These are phyloP conservation scores for Steatornis caripensis DNA, from an alignment of 2,113 vertebrate species.

Conservation along the genomic window DNA sequence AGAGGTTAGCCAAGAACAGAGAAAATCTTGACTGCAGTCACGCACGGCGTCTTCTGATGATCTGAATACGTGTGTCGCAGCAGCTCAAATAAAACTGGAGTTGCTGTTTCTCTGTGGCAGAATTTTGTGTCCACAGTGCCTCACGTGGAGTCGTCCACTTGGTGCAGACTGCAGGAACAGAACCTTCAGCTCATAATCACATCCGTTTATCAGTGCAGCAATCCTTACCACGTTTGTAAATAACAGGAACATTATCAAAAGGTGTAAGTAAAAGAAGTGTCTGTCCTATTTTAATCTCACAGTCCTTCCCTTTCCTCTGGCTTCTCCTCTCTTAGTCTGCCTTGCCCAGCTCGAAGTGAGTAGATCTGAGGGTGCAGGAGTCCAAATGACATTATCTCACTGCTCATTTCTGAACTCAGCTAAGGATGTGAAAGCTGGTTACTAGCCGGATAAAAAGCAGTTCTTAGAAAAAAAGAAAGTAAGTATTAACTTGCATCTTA, in stretches of 20 bases:
- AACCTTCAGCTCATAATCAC: background rate
- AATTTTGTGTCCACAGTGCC: background rate
- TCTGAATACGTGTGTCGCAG: background rate
- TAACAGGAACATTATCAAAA: background rate
- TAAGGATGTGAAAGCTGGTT: background rate
- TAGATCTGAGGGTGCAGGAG: background rate
- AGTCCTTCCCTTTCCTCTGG: background rate
- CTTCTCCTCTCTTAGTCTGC: background rate
- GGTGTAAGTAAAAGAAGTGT: background rate
- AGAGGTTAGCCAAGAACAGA: background rate
- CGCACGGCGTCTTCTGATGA: background rate
- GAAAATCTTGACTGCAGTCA: background rate
- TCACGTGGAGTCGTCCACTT: background rate
- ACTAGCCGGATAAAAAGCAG: background rate
- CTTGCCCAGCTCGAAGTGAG: background rate
- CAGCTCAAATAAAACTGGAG: background rate
- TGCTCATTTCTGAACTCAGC: background rate
- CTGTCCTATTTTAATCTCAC: background rate
- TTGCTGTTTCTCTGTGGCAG: background rate
- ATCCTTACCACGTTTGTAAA: background rate
- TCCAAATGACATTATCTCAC: background rate
- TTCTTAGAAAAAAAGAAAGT: background rate
- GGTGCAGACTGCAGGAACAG: background rate
- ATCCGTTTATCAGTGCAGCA: background rate
- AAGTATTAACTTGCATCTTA: background rate